Conservation (phyloP, 2,113 vertebrate species). For the Buteo buteo region DNA sequence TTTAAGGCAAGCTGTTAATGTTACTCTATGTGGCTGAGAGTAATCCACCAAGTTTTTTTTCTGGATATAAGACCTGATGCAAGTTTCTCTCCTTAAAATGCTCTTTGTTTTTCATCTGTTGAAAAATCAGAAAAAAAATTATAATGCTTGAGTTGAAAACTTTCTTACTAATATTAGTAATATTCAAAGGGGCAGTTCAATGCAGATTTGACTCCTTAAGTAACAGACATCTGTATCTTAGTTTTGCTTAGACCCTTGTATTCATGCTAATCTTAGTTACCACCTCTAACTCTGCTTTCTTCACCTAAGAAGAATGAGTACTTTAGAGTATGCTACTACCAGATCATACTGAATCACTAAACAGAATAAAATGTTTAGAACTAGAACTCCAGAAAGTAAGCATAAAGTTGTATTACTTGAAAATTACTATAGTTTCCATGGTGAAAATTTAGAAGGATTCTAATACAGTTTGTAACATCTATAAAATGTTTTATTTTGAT, state of each 20-base stretch:
- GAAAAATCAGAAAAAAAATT: not conserved
- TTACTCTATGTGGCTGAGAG: not conserved
- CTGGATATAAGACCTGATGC: not conserved
- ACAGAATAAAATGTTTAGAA: not conserved
- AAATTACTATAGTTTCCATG: not conserved
- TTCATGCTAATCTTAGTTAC: not conserved
- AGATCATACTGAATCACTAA: not conserved
- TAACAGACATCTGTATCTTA: not conserved
- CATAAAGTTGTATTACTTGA: not conserved
- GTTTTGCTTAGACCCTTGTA: not conserved
- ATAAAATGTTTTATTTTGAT: not conserved
- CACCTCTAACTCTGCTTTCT: not conserved
- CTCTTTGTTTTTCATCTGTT: not conserved
- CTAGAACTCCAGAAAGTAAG: not conserved
- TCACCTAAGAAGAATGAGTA: not conserved
- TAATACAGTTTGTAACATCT: not conserved
- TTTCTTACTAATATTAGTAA: not conserved
- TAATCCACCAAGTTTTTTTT: not conserved
- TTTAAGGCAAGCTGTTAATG: not conserved
- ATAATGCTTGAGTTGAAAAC: not conserved
- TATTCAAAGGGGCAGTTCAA: not conserved
- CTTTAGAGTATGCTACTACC: not conserved
- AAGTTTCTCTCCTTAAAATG: not conserved
- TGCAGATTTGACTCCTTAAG: not conserved
- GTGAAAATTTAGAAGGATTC: not conserved